phyloP scores from a whole-genome alignment of 2,888 invertebrate genomes.

The Cosmia pyralina region DNA sequence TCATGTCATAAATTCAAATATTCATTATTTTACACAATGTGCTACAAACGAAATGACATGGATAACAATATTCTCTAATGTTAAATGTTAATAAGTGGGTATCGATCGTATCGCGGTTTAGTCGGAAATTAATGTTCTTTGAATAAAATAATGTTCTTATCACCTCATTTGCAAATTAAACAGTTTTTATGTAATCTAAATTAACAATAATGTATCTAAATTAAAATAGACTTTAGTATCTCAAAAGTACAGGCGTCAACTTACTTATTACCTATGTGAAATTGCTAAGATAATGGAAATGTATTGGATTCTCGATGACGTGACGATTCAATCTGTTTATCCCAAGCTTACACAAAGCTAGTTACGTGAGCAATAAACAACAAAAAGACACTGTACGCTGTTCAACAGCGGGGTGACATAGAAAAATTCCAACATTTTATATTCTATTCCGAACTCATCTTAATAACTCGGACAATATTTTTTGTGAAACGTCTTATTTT shows the following conservation, averaged over 20 bases:
- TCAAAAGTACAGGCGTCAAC: slow-evolving; percentile 7
- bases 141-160: slow-evolving; percentile 22
- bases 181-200: neutral
- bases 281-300: slow-evolving; percentile 13
- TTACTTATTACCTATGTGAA: slow-evolving; percentile 8
- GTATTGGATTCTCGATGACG: slow-evolving; percentile 10
- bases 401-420: slow-evolving; percentile 77
- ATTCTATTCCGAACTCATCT: slow-evolving; percentile 81
- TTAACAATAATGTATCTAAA: neutral
- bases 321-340: slow-evolving; percentile 37
- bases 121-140: slow-evolving; percentile 10
- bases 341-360: slow-evolving; percentile 66
- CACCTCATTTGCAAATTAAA: slow-evolving; percentile 27
- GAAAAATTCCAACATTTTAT: slow-evolving; percentile 79
- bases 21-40: neutral
- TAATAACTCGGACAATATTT: slow-evolving; percentile 84
- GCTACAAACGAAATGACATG: slow-evolving; percentile 9
- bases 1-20: slow-evolving; percentile 2
- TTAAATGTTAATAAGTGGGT: slow-evolving; percentile 14
- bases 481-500: slow-evolving; percentile 87
- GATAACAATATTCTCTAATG: slow-evolving; percentile 5
- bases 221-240: neutral
- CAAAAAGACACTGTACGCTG: slow-evolving; percentile 72
- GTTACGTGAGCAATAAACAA: slow-evolving; percentile 74
- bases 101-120: slow-evolving; percentile 18